A percentile compares a stretch with the other conserved stretches of the same genome.
Evolutionary conservation across 1,140 invertebrate species (phyloP).

Genomic region (Ridgeia piscesae): DNA sequence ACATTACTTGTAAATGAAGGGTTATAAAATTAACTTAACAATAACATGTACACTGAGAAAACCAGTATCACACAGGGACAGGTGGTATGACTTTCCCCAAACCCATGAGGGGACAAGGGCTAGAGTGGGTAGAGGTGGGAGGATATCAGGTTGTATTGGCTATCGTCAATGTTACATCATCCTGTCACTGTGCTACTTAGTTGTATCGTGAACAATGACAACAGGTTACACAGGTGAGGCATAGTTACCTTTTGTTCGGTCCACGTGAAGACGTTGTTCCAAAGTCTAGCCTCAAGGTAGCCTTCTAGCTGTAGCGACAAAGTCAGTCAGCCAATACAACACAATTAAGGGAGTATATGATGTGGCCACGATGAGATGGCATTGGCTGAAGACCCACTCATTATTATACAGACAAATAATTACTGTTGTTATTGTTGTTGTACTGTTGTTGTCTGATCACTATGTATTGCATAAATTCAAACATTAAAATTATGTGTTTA

Average conservation of each 20-base stretch:
- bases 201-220: background rate
- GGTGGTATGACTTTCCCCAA: no score
- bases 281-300: conserved; percentile 66
- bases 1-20: no score
- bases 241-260: conserved; percentile 62
- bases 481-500: no score
- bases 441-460: no score
- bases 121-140: no score
- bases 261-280: conserved; percentile 76
- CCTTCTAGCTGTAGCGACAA: conserved; percentile 61
- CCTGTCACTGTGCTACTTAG: background rate
- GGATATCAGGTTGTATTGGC: no score
- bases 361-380: background rate
- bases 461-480: no score
- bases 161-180: background rate
- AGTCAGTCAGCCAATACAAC: background rate
- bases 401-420: background rate
- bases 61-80: no score
- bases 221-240: background rate
- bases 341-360: background rate
- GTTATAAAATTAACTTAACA: no score
- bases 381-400: background rate
- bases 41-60: no score
- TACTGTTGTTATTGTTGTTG: no score
- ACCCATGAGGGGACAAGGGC: no score